Evolutionary conservation across 2,113 vertebrate species (phyloP), one percentile per base, ranked within the genome.

Genomic region (Anseranas semipalmata): DNA sequence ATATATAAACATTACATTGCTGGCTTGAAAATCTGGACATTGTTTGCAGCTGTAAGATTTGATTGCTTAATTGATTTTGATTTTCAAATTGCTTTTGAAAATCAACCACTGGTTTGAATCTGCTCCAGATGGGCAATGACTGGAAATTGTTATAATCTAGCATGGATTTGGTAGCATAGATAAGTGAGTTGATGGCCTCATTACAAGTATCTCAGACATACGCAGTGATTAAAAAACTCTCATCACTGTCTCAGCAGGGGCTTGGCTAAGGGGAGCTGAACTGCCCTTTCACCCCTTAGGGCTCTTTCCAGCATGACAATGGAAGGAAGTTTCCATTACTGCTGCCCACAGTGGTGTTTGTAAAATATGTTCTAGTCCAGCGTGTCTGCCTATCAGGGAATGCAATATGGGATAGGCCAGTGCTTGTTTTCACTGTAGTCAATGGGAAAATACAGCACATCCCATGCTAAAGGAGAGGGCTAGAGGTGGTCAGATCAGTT

Each of bases 81-180:
- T 92, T 95, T 96, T 93, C 45, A 62, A 62, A 87, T 95, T 75
- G 58, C 66, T 78, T 96, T 96, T 78, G 71, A 90, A 92, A 89
- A 87, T 92, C 73, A 84, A 24, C 88, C 66, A 76, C 84, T 87
- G 84, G 43, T 92, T 96, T 95, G 92, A 96, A 89, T 95, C 84
- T 89, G 53, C 70, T 95, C 89, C 96, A 95, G 88, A 95, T 87
- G 90, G 94, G 86, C 89, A 89, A 41, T 87, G 86, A 76, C 77
- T 79, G 86, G 87, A 93, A 82, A 85, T 41, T 85, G 58, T 93
- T 95, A 50, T 86, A 82, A 72, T 92, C 80, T 95, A 88, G 86
- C 92, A 82, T 0, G 0, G 89, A 78, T 70, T 92, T 94, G 83
- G 60, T 93, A 66, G 58, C 18, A 14, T 15, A 90, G 88, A 76